Evolutionary conservation across 2,797 vertebrate genomes (phyloP).

Genomic region (Siniperca scherzeri): DNA sequence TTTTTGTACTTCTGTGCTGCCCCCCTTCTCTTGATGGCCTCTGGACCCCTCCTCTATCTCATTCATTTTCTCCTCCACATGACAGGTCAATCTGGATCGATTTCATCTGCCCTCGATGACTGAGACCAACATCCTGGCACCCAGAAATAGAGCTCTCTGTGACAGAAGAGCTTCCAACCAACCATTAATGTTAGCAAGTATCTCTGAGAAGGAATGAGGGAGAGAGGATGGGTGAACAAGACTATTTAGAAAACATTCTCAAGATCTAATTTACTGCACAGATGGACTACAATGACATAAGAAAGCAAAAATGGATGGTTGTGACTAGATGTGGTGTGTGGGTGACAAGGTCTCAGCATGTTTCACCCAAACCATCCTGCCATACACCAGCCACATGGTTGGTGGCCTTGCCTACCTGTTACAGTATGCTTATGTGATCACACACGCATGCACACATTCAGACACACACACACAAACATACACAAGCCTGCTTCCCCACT

Average conservation of each 20-base stretch:
- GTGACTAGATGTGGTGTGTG: slow-evolving; percentile 37
- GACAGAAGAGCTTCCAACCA: slow-evolving; percentile 63
- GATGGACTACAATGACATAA: slow-evolving; percentile 13
- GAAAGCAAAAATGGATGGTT: slow-evolving; percentile 20
- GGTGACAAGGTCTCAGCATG: slow-evolving; percentile 57
- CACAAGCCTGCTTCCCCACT: slow-evolving; percentile 35
- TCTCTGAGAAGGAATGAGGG: slow-evolving; percentile 29
- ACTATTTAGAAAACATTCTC: slow-evolving; percentile 41
- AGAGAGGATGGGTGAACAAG: slow-evolving; percentile 16
- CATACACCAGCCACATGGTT: slow-evolving; percentile 16
- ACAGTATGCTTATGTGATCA: slow-evolving; percentile 40
- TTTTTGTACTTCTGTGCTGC: slow-evolving; percentile 67
- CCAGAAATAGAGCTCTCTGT: slow-evolving; percentile 79
- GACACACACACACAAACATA: slow-evolving; percentile 26
- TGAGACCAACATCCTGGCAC: slow-evolving; percentile 80
- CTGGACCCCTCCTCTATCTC: slow-evolving; percentile 67
- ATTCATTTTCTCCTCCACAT: slow-evolving; percentile 79
- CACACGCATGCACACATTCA: slow-evolving; percentile 1
- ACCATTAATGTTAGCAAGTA: slow-evolving; percentile 41
- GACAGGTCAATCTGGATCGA: slow-evolving; percentile 82
- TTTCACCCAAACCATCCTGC: slow-evolving; percentile 46
- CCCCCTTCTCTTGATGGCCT: slow-evolving; percentile 47
- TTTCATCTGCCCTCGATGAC: slow-evolving; percentile 80
- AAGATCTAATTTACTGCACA: slow-evolving; percentile 13
- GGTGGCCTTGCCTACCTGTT: slow-evolving; percentile 55